Conservation (phyloP, 2,113 vertebrate species). For the Struthio camelus region DNA sequence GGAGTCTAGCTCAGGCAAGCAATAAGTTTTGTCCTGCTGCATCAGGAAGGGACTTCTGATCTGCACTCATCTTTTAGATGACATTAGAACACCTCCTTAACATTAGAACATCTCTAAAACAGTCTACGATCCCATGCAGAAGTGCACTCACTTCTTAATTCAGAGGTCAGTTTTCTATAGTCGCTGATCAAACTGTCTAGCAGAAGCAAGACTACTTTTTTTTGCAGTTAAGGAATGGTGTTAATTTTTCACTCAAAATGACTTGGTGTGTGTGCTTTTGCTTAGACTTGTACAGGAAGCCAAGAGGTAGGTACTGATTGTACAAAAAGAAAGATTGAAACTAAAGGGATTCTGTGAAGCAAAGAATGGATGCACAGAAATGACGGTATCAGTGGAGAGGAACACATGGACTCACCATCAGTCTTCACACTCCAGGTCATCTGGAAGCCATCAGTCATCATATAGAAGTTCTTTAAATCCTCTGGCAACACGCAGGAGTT, state of each 20-base stretch:
- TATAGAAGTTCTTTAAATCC: constrained; percentile 93
- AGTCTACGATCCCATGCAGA: background rate
- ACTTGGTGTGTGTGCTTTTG: background rate
- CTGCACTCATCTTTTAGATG: background rate
- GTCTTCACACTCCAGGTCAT: constrained; percentile 93
- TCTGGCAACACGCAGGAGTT: constrained; percentile 90
- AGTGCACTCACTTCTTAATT: background rate
- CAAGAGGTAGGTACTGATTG: background rate
- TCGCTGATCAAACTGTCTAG: background rate
- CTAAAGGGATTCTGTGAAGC: background rate
- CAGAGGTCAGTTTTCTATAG: background rate
- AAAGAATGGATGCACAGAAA: background rate
- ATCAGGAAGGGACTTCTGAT: background rate
- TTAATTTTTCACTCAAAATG: background rate
- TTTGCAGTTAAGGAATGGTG: background rate
- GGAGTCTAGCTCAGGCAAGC: background rate
- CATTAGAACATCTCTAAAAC: background rate
- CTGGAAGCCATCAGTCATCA: constrained; percentile 92
- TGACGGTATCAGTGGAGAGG: background rate
- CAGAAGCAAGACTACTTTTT: background rate
- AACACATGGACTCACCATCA: constrained; percentile 78
- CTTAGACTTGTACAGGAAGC: background rate
- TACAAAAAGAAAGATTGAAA: background rate
- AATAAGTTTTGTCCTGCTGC: background rate
- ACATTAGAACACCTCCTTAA: background rate